Percentiles rank a stretch among this genome's conserved stretches.
Evolutionary conservation across 2,797 vertebrate genomes (phyloP).

Genomic region (Onychomys arenicola): DNA sequence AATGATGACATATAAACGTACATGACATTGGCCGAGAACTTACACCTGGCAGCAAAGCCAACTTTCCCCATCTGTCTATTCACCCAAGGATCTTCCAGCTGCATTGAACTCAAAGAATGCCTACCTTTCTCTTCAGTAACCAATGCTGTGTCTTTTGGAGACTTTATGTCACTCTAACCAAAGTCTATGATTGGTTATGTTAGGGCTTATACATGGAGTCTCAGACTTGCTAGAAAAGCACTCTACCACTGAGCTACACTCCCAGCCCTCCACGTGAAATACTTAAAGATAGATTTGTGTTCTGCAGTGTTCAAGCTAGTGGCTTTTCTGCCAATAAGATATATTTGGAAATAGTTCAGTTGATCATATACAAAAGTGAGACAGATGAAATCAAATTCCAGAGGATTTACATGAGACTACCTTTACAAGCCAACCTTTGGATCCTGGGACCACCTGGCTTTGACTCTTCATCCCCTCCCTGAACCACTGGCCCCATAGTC

Average conservation of each 20-base stretch:
- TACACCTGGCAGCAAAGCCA: background rate
- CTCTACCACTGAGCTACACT: background rate
- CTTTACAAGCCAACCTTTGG: background rate
- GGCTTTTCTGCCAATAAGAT: background rate
- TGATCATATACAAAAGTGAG: background rate
- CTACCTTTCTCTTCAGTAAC: background rate
- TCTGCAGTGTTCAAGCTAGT: background rate
- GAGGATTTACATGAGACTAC: background rate
- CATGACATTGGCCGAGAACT: background rate
- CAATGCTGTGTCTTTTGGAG: background rate
- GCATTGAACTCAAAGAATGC: background rate
- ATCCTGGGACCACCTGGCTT: background rate
- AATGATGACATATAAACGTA: background rate
- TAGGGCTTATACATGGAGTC: background rate
- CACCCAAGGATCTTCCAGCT: background rate
- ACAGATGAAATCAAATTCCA: background rate
- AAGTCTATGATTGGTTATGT: background rate
- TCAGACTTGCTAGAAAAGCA: background rate
- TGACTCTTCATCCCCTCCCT: background rate
- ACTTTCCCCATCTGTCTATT: background rate
- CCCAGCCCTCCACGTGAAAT: background rate
- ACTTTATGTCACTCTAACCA: background rate
- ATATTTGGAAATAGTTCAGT: background rate
- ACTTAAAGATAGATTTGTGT: background rate
- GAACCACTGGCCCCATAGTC: background rate